Base-by-base conservation (phyloP, 37 sponge, comb jelly and placozoan species). In the Haliclona indistincta region DNA sequence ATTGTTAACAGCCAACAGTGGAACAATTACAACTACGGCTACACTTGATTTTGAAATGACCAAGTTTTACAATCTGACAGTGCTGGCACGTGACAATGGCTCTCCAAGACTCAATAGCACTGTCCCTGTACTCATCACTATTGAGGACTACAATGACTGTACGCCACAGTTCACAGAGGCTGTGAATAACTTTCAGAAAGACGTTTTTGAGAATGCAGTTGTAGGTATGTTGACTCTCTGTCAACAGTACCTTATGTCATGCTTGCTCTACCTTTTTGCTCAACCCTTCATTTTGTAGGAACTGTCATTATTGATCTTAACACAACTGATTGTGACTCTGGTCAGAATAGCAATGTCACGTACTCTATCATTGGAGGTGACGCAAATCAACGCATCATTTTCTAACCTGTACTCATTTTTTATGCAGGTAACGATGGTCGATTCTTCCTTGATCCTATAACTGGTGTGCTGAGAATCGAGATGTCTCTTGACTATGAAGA, bases 141-240 rank as follows among this genome's bases (percentile, higher is more conserved):
- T 84, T 17, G 55, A 61, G 29, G 86, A 85, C 62, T 72, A 72
- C 41, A 85, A 85, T 55, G 86, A 85, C 68, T 77, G 78, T 47
- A 63, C 79, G 32, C 86, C 86, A 19, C 34, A 23, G 28, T 78
- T 85, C 38, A 2, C 40, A 26, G 38, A 13, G 8, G 34, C n/a
- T 70, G 39, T 26, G 51, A 45, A 43, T 47, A 29, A 5, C 29
- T 13, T 0, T 1, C 29, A 29, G 34, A 30, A 70, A n/a, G 32
- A 17, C 23, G 30, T 17, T 8, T 7, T 30, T 29, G 51, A 47
- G 6, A 47, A 23, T 43, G 71, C 1, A 4, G 22, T 19, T 56
- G 56, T 2, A 5, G 58, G 58, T 56, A 6, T 2, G 29, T 30
- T 56, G 25, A 35, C 1, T 17, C 1, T 22, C 5, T 20, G 13